phyloP scores from a whole-genome alignment of 1,140 invertebrate genomes.

The Drosophila melanogaster region DNA sequence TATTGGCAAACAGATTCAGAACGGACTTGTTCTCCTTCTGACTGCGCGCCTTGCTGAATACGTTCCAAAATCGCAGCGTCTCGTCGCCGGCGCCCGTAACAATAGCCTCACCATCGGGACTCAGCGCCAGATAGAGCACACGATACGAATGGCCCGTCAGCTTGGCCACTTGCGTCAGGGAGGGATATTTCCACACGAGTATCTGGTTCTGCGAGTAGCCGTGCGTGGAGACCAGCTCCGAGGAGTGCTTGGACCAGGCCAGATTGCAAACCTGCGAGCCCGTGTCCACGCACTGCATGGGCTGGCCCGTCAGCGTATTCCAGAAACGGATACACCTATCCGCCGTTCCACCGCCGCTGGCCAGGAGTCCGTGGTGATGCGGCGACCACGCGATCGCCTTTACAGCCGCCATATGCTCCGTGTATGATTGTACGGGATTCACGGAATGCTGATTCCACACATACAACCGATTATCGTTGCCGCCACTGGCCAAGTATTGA shows the following conservation, averaged over 20 bases:
- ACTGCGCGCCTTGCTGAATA: constrained; percentile 98
- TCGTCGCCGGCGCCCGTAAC: constrained; percentile 99
- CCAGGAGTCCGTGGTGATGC: constrained; percentile 98
- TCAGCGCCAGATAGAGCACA: constrained; percentile 98
- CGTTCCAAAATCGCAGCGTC: constrained; percentile 99
- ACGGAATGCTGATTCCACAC: constrained; percentile 98
- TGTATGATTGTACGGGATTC: constrained; percentile 97
- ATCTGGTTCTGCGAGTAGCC: constrained; percentile 99
- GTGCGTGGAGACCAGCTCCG: constrained; percentile 99
- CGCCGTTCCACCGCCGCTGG: constrained; percentile 99
- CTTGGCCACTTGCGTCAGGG: constrained; percentile 97
- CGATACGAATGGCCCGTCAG: constrained; percentile 98
- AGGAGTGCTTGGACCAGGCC: constrained; percentile 99
- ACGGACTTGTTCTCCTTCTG: constrained; percentile 98
- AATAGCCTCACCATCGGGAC: constrained; percentile 99
- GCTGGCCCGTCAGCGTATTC: constrained; percentile 99
- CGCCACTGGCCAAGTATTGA: constrained; percentile 98
- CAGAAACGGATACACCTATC: constrained; percentile 99
- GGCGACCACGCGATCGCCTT: constrained; percentile 99
- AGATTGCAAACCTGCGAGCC: constrained; percentile 99
- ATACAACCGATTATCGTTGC: constrained; percentile 99
- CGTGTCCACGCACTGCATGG: constrained; percentile 99
- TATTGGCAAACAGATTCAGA: constrained; percentile 95
- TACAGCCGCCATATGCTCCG: constrained; percentile 98
- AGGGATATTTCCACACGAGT: constrained; percentile 99